Base-by-base conservation (phyloP, 1,140 invertebrate species). In the Dryas iulia region DNA sequence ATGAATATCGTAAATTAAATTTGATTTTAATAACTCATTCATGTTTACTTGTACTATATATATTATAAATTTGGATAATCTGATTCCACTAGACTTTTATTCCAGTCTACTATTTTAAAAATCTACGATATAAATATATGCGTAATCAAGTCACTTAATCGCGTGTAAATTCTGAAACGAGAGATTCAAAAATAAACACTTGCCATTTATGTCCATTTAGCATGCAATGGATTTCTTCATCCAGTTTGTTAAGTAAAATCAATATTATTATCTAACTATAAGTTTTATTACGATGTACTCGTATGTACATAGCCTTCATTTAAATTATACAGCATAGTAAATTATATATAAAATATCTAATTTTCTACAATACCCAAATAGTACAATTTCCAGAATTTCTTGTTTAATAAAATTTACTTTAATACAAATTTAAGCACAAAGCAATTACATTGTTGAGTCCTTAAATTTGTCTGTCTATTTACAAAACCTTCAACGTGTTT, bases 21-120 rank as follows among this genome's bases (percentile, higher is more conserved):
- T 86, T 85, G 74, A 84, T 86, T 89, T 89, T 87, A 87, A 87
- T 89, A 86, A 89, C 80, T 86, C 87, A 87, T 86, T 90, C 83
- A 83, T 79, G 81, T 79, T 79, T 78, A 77, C 69, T 79, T 25
- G 53, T 61, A 65, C 53, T 71, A 69, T 79, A 82, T 78, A 78
- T 74, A 68, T 77, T 80, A 83, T 86, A 83, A 80, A 79, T 83
- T 77, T 80, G 77, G 33, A 73, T 83, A 82, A 84, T 83, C 79
- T 71, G 73, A 52, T 72, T 66, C 10, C 30, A 69, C 7, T 1
- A 18, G 39, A 47, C 14, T 47, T 21, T 47, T 47, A 47, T 47
- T 47, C n/a, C 6, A 10, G 39, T 8, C 2, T 5, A 47, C 39
- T 47, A 47, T 21, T 47, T 21, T 47, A 14, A 47, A 47, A 47